Evolutionary conservation across 2,113 vertebrate species (phyloP), one percentile per base, ranked within the genome.

Genomic region (Corvus hawaiiensis): DNA sequence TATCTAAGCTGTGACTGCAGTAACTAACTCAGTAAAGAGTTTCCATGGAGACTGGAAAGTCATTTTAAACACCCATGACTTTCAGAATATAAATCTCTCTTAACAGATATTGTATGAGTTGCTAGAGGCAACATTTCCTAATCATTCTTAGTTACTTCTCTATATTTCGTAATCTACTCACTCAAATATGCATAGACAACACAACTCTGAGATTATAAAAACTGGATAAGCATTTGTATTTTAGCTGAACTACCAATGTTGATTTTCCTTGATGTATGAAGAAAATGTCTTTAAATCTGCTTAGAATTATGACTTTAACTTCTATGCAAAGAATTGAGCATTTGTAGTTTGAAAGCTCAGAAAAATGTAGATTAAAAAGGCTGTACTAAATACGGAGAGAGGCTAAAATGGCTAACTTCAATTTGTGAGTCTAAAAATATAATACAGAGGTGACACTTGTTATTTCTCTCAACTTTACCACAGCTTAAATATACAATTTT

Each of bases 21-120:
- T 77, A 82, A 90, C 77, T 76, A 87, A 68, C 22, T 35, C 55
- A 84, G 66, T 9, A 74, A 90, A 90, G 59, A 79, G 62, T 97
- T 78, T 91, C 94, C 86, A 93, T 86, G 89, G 92, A 94, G 92
- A 96, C 78, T 21, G 21, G 83, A 94, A 89, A 94, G 48, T 73
- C 2, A 90, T 94, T 95, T 95, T 68, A 92, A 96, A 88, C 51
- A 75, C 30, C 62, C 33, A 13, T 66, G 68, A 73, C 35, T 92
- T 83, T 87, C 73, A 75, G 61, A 69, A 84, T 72, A 86, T 44
- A 87, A 78, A 85, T 69, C 12, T 93, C 43, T 58, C 17, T 43
- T 41, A 71, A 59, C 43, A 93, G 86, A 61, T 88, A 78, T 3
- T 76, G 43, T 52, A 76, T 44, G 16, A 68, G 46, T 82, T 94